Evolutionary conservation across 2,797 vertebrate species (phyloP), one percentile per base, ranked within the genome.

Genomic region (Taeniopygia guttata): DNA sequence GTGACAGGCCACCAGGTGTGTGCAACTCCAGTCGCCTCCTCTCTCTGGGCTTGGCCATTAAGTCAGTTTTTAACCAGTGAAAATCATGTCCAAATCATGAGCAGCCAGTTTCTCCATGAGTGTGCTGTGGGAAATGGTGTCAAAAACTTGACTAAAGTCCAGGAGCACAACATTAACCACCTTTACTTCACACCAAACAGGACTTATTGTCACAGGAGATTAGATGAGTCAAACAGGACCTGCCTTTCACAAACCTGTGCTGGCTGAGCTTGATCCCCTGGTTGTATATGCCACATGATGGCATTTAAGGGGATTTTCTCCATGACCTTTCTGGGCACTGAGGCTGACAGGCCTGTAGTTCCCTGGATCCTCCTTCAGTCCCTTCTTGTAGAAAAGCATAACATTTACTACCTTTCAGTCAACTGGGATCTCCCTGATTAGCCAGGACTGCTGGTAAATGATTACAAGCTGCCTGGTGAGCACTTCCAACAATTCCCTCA

Each of bases 101-200:
- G 36, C 13, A 76, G 27, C 23, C 36, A 25, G 49, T 55, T 69
- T 69, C 11, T 69, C 36, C 70, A 45, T 16, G 13, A 83, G 29
- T 34, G 29, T 63, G 36, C n/a, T 63, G 64, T 51, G 38, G 29
- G 29, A 83, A 83, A 63, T 9, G 4, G n/a, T 26, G 17, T 26
- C 6, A 56, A 83, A 51, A 34, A 16, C 12, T 63, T 83, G 29
- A 13, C 49, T 40, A 3, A 51, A 51, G 3, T 63, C 79, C 49
- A 58, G 29, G 38, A 69, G 45, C 16, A 58, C 11, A 45, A 12
- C 11, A 34, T 22, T 1, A 3, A 34, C n/a, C 0, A 3, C 45
- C 34, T 89, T 77, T 27, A 27, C 40, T 32, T 78, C 40, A 59
- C 66, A 84, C 59, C 52, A 72, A 84, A 66, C 30, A 72, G 59